Evolutionary conservation across 2,888 invertebrate genomes (phyloP).

Genomic region (Drosophila kambysellisi): DNA sequence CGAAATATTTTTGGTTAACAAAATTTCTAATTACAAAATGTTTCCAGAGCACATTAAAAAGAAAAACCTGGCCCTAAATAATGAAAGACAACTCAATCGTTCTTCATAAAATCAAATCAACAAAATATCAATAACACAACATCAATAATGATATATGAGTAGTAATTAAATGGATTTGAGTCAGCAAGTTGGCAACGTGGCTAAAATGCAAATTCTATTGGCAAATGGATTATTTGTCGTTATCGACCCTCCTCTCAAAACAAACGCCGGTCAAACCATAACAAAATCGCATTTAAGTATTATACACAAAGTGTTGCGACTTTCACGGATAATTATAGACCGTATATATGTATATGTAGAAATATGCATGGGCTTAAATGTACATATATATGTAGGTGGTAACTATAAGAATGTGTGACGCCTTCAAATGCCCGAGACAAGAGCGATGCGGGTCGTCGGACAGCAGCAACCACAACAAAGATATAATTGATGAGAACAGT

Average conservation of each 20-base stretch:
- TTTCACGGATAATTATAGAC: conserved; percentile 54
- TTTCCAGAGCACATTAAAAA: conserved; percentile 4
- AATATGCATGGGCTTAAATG: conserved; percentile 2
- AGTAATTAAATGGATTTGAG: conserved; percentile 26
- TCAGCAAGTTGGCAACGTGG: not conserved
- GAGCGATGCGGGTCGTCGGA: conserved; percentile 61
- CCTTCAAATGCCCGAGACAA: conserved; percentile 43
- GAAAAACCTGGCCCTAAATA: conserved; percentile 12
- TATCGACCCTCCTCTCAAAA: conserved; percentile 24
- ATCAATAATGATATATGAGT: conserved; percentile 43
- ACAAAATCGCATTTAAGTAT: conserved; percentile 46
- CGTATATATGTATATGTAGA: not conserved
- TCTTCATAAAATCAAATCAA: conserved; percentile 27
- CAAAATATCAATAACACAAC: conserved; percentile 13
- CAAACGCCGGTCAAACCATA: conserved; percentile 54
- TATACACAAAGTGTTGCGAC: conserved; percentile 45
- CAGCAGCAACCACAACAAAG: conserved; percentile 33
- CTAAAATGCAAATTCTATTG: conserved; percentile 60
- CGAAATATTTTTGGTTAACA: conserved; percentile 9
- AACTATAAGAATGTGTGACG: conserved; percentile 26
- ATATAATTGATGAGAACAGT: conserved; percentile 50
- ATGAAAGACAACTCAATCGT: conserved; percentile 16
- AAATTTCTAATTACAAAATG: conserved; percentile 67
- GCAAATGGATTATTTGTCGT: conserved; percentile 67
- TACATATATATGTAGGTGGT: not conserved